Percentiles rank a stretch among this genome's conserved stretches.
Evolutionary conservation across 2,888 invertebrate genomes (phyloP).

Genomic region (Acanthosepion pharaonis): DNA sequence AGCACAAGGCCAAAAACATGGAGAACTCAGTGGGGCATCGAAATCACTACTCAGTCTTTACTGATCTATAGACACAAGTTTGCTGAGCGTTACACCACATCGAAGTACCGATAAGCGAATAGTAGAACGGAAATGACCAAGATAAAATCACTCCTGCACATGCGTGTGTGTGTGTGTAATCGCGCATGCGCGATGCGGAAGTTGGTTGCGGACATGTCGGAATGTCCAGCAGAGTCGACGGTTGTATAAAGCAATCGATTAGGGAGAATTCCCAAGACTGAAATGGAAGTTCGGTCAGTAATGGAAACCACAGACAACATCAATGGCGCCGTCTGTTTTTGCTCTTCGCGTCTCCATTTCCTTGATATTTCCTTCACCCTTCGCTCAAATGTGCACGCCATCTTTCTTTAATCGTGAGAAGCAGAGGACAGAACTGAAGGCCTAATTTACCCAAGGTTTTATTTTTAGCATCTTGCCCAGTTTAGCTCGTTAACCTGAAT

Average conservation of each 20-base stretch:
- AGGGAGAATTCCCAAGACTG: background rate
- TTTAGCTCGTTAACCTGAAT: background rate
- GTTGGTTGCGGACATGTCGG: background rate
- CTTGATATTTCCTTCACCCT: background rate
- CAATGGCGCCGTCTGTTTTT: background rate
- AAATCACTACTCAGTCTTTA: too few relatives aligned
- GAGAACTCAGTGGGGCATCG: too few relatives aligned
- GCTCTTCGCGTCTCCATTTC: background rate
- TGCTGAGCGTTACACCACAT: too few relatives aligned
- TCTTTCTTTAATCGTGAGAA: background rate
- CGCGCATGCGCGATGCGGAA: background rate
- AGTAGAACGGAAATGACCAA: too few relatives aligned
- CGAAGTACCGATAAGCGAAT: too few relatives aligned
- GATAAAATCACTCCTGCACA: too few relatives aligned
- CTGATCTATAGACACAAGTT: too few relatives aligned
- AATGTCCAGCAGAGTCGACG: conserved; percentile 6
- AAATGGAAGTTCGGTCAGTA: background rate
- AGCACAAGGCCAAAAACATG: too few relatives aligned
- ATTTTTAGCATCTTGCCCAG: background rate
- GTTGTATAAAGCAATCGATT: background rate
- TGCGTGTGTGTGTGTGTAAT: background rate
- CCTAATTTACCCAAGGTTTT: background rate
- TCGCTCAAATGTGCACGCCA: background rate
- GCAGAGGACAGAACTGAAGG: background rate
- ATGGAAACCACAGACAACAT: background rate